A percentile compares a stretch with the other conserved stretches of the same genome.
These are phyloP conservation scores for Distichodus sexfasciatus DNA, from an alignment of 2,797 vertebrate species.

Conservation along the genomic window DNA sequence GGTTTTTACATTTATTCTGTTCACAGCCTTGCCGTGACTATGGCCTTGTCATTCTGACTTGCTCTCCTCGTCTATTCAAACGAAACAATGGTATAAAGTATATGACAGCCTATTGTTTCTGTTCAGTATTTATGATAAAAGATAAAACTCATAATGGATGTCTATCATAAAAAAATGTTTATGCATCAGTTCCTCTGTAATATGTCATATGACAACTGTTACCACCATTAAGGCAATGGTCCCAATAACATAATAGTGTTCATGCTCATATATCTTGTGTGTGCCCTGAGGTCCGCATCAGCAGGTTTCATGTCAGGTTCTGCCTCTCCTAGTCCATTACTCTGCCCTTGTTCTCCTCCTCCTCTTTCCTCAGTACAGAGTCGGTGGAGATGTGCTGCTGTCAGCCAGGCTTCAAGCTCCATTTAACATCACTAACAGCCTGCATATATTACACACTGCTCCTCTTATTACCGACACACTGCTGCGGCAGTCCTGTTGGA, in stretches of 20 bases:
- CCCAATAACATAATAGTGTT: constrained; percentile 36
- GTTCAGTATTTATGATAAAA: constrained; percentile 12
- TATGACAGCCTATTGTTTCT: constrained; percentile 3
- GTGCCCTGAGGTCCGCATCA: not conserved
- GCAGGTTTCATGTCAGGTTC: constrained; percentile 25
- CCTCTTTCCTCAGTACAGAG: constrained; percentile 30
- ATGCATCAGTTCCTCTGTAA: constrained; percentile 34
- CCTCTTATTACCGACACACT: constrained; percentile 46
- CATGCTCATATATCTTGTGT: not conserved
- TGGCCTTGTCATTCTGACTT: constrained; percentile 39
- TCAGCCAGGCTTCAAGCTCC: constrained; percentile 61
- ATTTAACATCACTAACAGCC: constrained; percentile 66
- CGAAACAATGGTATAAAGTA: not conserved
- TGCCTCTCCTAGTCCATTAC: constrained; percentile 45
- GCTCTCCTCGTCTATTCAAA: constrained; percentile 19
- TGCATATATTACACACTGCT: constrained; percentile 56
- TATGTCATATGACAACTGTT: constrained; percentile 35
- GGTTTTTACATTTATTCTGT: constrained; percentile 92
- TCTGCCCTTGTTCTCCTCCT: constrained; percentile 36
- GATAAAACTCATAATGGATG: constrained; percentile 1
- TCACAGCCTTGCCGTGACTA: constrained; percentile 32
- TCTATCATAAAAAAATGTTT: constrained; percentile 40
- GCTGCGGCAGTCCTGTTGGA: constrained; percentile 22
- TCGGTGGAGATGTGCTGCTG: constrained; percentile 55
- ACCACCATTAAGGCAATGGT: constrained; percentile 40